phyloP scores from a whole-genome alignment of 2,797 vertebrate genomes.

The Microtus agrestis region DNA sequence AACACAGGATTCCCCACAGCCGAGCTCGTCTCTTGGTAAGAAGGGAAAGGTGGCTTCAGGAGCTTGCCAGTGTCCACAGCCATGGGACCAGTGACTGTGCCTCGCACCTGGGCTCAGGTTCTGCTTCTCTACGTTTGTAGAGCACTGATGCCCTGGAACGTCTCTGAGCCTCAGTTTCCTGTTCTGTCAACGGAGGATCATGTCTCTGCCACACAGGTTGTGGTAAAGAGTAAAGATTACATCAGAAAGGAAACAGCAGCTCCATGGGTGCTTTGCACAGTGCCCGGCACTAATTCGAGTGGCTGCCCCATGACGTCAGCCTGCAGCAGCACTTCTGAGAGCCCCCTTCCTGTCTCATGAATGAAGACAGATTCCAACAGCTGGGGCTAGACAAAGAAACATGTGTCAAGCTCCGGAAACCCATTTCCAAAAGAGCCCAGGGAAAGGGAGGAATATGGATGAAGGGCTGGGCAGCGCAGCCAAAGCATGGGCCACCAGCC shows the following conservation, averaged over 20 bases:
- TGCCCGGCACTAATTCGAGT: conserved; percentile 25
- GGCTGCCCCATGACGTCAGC: conserved; percentile 66
- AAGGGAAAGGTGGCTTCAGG: background rate
- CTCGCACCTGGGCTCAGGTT: background rate
- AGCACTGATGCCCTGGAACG: background rate
- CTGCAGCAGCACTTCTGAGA: conserved; percentile 81
- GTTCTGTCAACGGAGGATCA: background rate
- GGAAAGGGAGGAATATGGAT: conserved; percentile 49
- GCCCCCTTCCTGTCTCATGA: conserved; percentile 80
- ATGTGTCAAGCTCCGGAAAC: conserved; percentile 84
- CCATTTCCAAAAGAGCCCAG: conserved; percentile 80
- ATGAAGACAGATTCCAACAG: conserved; percentile 85
- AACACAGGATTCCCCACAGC: background rate
- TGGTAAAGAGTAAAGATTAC: background rate
- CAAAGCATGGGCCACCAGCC: background rate
- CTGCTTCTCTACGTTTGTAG: background rate
- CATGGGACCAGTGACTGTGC: fast-evolving
- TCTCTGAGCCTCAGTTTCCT: conserved; percentile 27
- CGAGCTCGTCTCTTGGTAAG: background rate
- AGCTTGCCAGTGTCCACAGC: background rate
- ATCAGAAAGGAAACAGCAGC: background rate
- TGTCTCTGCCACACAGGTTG: too few species aligned
- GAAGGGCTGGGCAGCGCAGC: background rate
- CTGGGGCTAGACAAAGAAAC: conserved; percentile 83
- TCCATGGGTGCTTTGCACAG: background rate